phyloP scores from a whole-genome alignment of 1,140 invertebrate genomes.

The Plodia interpunctella region DNA sequence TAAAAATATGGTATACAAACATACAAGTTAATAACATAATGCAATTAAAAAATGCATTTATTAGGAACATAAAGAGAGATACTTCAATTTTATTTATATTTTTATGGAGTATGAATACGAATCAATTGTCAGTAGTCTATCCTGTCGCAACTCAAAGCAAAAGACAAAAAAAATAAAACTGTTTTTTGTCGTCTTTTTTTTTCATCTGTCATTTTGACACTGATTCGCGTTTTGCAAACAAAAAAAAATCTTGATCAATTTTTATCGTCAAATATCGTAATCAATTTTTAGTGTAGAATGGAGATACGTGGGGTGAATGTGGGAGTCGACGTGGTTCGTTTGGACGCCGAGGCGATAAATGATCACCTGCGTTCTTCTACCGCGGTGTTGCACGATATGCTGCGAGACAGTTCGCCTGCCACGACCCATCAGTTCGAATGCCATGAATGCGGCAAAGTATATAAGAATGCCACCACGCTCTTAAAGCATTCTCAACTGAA shows the following conservation, averaged over 20 bases:
- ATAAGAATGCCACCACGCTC: conserved; percentile 42
- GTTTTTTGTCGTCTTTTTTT: conserved; percentile 20
- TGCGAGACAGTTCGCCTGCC: conserved; percentile 20
- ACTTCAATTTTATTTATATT: no score
- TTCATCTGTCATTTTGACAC: conserved; percentile 4
- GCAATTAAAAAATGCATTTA: no score
- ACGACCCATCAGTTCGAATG: conserved; percentile 24
- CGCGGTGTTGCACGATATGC: conserved; percentile 43
- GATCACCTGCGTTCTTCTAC: conserved; percentile 46
- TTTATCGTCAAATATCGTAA: no score
- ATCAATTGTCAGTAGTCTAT: no score
- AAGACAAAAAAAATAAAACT: conserved; percentile 17
- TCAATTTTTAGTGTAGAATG: conserved; percentile 26
- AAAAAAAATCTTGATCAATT: no score
- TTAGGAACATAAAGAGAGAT: no score
- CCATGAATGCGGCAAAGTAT: conserved; percentile 42
- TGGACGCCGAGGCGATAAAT: conserved; percentile 43
- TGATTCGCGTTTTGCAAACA: conserved; percentile 8
- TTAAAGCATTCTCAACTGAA: conserved; percentile 37
- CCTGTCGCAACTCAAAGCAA: no score
- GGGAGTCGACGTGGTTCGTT: conserved; percentile 40
- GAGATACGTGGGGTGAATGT: conserved; percentile 24
- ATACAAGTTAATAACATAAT: no score
- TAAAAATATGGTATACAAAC: no score
- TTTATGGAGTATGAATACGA: no score